Evolutionary conservation across 1,140 invertebrate species (phyloP).

Genomic region (Varroa destructor): DNA sequence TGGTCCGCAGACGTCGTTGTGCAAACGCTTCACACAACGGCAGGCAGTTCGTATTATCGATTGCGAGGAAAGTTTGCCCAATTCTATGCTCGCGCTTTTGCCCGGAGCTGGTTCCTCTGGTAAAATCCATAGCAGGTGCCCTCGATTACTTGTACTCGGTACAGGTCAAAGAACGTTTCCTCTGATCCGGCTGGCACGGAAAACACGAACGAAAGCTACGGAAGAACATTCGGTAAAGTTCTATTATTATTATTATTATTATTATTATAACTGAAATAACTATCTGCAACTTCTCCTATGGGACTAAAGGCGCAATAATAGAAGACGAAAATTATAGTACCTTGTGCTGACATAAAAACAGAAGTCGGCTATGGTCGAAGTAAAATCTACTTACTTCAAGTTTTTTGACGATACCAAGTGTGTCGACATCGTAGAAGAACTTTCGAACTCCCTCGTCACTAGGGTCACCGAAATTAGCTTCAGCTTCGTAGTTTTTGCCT

Average conservation of each 20-base stretch:
- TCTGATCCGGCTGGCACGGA: slow-evolving; percentile 3
- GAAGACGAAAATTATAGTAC: no score
- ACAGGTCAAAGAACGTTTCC: slow-evolving; percentile 8
- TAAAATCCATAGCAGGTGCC: slow-evolving; percentile 10
- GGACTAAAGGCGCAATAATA: no score
- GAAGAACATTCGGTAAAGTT: no score
- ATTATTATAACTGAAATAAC: no score
- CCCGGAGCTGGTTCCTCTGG: slow-evolving; percentile 19
- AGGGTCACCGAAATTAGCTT: slow-evolving; percentile 12
- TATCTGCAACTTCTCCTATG: no score
- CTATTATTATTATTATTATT: no score
- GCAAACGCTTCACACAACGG: no score
- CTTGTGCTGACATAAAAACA: no score
- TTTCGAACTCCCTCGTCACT: slow-evolving; percentile 12
- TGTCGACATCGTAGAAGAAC: slow-evolving; percentile 26
- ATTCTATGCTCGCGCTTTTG: neutral
- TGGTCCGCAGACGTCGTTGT: no score
- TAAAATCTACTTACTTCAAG: neutral
- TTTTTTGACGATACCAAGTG: slow-evolving; percentile 8
- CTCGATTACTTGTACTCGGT: slow-evolving; percentile 6
- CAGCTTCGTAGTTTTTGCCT: slow-evolving; percentile 20
- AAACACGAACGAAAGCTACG: slow-evolving; percentile 10
- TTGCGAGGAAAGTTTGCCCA: no score
- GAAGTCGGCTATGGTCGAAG: no score
- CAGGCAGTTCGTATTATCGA: no score